Evolutionary conservation across 2,113 vertebrate species (phyloP).

Genomic region (Chloropsis hardwickii): DNA sequence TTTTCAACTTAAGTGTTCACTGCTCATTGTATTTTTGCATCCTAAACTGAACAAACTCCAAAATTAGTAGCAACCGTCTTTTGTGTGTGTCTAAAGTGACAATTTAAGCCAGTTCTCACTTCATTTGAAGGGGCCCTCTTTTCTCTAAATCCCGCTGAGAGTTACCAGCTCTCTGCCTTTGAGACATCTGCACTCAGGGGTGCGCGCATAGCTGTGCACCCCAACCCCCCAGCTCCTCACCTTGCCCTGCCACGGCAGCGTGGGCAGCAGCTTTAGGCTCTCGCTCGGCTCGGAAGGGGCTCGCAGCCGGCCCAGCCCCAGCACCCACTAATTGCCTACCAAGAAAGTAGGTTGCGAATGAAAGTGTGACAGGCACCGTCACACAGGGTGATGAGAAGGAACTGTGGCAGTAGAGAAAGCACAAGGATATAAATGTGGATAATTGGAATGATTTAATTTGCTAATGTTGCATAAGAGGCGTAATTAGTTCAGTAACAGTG

Average conservation of each 20-base stretch:
- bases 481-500: constrained; percentile 69
- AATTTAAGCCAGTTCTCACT: background rate
- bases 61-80: background rate
- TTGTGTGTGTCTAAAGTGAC: background rate
- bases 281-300: background rate
- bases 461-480: constrained; percentile 67
- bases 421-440: constrained; percentile 57
- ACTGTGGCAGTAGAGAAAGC: constrained; percentile 25
- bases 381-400: constrained; percentile 22
- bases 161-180: background rate
- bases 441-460: constrained; percentile 69
- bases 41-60: background rate
- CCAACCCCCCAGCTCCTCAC: rapidly evolving
- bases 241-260: rapidly evolving
- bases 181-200: rapidly evolving
- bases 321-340: background rate
- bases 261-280: rapidly evolving
- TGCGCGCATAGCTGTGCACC: rapidly evolving
- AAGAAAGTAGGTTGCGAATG: constrained; percentile 12
- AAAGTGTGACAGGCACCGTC: constrained; percentile 18
- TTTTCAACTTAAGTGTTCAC: background rate
- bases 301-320: background rate
- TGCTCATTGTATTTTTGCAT: background rate
- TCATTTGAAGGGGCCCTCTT: background rate
- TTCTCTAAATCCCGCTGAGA: background rate